These are phyloP conservation scores for Apamea sordens DNA, from an alignment of 2,888 invertebrate species.

Conservation along the genomic window DNA sequence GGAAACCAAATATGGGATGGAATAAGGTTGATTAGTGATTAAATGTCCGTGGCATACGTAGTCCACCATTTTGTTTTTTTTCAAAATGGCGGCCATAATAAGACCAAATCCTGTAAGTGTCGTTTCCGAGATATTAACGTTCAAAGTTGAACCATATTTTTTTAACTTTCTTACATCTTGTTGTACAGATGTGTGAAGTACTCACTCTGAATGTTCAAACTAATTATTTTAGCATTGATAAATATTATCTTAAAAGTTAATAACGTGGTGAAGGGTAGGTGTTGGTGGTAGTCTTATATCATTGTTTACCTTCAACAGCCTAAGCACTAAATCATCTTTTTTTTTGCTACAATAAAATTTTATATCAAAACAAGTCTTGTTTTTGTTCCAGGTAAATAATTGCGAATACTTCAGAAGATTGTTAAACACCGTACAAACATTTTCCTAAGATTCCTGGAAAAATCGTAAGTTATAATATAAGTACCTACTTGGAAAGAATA, in stretches of 20 bases:
- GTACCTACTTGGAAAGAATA: not conserved
- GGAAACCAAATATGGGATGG: constrained; percentile 3
- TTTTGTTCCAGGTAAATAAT: constrained; percentile 57
- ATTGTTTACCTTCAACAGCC: not conserved
- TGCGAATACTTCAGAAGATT: not conserved
- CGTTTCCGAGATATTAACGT: not conserved
- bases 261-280: not conserved
- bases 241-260: not conserved
- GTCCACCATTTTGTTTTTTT: not conserved
- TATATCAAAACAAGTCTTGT: not conserved
- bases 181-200: not conserved
- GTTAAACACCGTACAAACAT: too few species aligned
- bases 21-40: constrained; percentile 3
- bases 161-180: not conserved
- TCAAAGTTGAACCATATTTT: not conserved
- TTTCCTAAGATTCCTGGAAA: not conserved
- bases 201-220: not conserved
- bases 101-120: not conserved
- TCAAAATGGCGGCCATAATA: not conserved
- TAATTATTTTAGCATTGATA: not conserved
- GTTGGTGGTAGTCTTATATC: not conserved
- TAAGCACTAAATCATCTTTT: not conserved
- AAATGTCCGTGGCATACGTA: not conserved
- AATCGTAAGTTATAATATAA: not conserved
- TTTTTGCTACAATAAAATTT: not conserved